Evolutionary conservation across 2,797 vertebrate genomes (phyloP).

Genomic region (Cygnus olor): DNA sequence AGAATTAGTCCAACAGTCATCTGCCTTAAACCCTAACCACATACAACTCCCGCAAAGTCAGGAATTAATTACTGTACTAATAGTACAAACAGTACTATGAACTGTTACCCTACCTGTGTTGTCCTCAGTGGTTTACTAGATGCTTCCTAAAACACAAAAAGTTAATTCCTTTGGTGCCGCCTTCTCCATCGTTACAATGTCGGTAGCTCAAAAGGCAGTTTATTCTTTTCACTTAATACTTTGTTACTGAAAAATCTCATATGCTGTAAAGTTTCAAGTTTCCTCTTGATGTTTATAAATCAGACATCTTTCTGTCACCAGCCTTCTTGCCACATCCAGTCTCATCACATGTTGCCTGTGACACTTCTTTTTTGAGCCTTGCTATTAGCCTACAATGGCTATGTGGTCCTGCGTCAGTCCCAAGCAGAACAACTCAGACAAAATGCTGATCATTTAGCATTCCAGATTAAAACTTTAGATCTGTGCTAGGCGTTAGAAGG

Average conservation of each 20-base stretch:
- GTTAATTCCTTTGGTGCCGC: background rate
- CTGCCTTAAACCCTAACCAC: background rate
- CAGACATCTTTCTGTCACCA: background rate
- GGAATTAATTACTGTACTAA: background rate
- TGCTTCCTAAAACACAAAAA: background rate
- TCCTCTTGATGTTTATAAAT: background rate
- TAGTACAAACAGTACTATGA: background rate
- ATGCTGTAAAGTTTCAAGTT: background rate
- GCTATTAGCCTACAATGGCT: background rate
- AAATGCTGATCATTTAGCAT: background rate
- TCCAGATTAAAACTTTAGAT: background rate
- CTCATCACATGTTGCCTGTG: background rate
- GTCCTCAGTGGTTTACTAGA: background rate
- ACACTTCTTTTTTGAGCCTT: background rate
- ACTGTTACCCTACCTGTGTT: background rate
- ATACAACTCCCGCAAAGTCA: background rate
- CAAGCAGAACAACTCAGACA: background rate
- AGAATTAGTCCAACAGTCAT: background rate
- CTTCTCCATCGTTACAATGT: background rate
- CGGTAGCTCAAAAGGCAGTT: background rate
- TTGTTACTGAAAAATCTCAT: background rate
- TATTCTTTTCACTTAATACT: background rate
- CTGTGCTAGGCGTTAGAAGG: background rate
- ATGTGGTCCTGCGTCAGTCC: background rate
- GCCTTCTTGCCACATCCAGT: background rate